phyloP scores from a whole-genome alignment of 2,888 invertebrate genomes.

The Agrotis clavis region DNA sequence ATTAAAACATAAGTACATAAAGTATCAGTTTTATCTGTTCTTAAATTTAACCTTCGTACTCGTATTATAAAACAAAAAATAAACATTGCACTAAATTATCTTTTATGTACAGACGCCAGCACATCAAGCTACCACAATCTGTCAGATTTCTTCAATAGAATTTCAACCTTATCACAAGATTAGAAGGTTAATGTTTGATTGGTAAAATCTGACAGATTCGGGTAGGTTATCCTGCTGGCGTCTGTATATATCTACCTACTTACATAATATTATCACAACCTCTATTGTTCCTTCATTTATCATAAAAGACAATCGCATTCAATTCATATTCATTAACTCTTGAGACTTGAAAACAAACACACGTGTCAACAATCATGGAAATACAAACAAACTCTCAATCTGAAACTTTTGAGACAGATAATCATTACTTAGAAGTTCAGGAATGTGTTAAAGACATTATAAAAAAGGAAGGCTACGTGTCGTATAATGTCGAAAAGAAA shows the following conservation, averaged over 20 bases:
- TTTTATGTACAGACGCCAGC: too few species aligned
- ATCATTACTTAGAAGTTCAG: slow-evolving; percentile 39
- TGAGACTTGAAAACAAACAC: background rate
- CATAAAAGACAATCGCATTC: slow-evolving; percentile 1
- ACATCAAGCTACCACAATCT: too few species aligned
- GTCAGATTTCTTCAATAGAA: too few species aligned
- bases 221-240: too few species aligned
- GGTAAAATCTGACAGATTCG: too few species aligned
- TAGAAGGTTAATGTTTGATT: too few species aligned
- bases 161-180: too few species aligned
- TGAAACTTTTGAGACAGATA: slow-evolving; percentile 24
- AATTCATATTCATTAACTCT: background rate
- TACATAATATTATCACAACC: background rate
- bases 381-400: slow-evolving; percentile 9
- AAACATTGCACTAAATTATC: background rate
- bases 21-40: too few species aligned
- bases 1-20: too few species aligned
- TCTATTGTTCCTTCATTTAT: background rate
- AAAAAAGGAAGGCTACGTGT: slow-evolving; percentile 63
- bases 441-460: slow-evolving; percentile 64
- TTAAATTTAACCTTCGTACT: too few species aligned
- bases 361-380: slow-evolving; percentile 16
- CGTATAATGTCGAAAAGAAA: slow-evolving; percentile 54
- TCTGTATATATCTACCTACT: too few species aligned
- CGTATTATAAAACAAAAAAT: too few species aligned